phyloP scores from a whole-genome alignment of 2,113 vertebrate species.

The Tragelaphus imberbis region DNA sequence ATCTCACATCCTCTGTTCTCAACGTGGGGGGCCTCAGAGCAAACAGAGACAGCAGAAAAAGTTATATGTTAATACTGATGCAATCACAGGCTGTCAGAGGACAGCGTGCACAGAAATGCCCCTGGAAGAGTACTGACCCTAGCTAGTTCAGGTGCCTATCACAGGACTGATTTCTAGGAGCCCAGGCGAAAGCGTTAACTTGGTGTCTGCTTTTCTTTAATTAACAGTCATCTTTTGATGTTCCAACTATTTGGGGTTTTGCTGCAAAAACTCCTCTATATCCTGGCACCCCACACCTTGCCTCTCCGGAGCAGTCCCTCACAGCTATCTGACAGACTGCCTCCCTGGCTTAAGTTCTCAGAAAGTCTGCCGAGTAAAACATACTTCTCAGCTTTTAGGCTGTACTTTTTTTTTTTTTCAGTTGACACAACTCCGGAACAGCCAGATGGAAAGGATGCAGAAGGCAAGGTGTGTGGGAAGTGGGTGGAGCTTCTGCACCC shows the following conservation, averaged over 20 bases:
- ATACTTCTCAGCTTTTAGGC: background rate
- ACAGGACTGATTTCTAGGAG: background rate
- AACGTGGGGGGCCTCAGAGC: background rate
- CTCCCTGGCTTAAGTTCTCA: background rate
- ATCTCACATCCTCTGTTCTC: background rate
- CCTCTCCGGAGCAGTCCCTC: background rate
- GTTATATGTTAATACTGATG: background rate
- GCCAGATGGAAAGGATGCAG: background rate
- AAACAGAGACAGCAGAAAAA: background rate
- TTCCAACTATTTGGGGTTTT: background rate
- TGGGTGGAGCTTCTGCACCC: background rate
- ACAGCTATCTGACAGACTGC: background rate
- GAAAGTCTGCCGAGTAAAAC: background rate
- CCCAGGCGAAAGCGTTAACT: background rate
- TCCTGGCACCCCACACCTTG: background rate
- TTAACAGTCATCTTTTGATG: background rate
- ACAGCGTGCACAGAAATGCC: background rate
- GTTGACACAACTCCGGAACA: background rate
- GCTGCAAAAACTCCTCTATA: background rate
- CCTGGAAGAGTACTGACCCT: background rate
- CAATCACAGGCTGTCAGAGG: background rate
- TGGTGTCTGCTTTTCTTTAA: background rate
- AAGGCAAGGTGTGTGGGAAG: background rate
- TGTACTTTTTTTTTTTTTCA: background rate
- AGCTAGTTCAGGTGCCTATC: background rate